A percentile compares a stretch with the other conserved stretches of the same genome.
Conservation (phyloP, 64 coral and sea anemone genomes). For the Dendronephthya gigantea region DNA sequence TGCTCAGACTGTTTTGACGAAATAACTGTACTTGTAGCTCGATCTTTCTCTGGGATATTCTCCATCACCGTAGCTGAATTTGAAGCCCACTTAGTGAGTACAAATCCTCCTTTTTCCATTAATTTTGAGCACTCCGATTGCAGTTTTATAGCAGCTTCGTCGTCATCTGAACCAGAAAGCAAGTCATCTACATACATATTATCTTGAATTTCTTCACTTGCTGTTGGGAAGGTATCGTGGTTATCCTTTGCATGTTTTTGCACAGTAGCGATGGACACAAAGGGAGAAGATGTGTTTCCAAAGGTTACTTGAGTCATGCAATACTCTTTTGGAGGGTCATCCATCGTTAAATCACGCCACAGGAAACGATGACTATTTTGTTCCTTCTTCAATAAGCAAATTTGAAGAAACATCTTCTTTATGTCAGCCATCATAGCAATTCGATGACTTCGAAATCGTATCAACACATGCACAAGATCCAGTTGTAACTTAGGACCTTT, state of each 20-base stretch:
- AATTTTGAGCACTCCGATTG: conserved; percentile 22
- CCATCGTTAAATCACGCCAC: too few species aligned
- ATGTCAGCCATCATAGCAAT: too few species aligned
- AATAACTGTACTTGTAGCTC: background rate
- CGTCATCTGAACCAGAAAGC: conserved; percentile 1
- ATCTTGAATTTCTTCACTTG: background rate
- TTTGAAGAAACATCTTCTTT: too few species aligned
- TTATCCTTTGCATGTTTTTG: conserved; percentile 8
- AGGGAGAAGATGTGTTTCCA: too few species aligned
- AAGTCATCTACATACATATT: conserved; percentile 43
- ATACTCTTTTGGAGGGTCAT: too few species aligned
- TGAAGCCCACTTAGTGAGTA: conserved; percentile 42
- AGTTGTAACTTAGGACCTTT: too few species aligned
- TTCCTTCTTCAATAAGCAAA: too few species aligned
- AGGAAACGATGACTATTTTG: too few species aligned
- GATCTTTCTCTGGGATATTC: background rate
- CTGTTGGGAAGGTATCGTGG: background rate
- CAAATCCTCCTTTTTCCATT: conserved; percentile 10
- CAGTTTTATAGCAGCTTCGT: conserved; percentile 33
- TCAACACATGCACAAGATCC: too few species aligned
- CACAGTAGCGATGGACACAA: too few species aligned
- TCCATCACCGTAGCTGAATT: conserved; percentile 28
- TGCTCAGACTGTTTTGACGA: background rate
- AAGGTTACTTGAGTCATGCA: too few species aligned
- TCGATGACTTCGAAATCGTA: too few species aligned